phyloP scores from a whole-genome alignment of 2,797 vertebrate genomes.

The Spinibarbus caldwelli region DNA sequence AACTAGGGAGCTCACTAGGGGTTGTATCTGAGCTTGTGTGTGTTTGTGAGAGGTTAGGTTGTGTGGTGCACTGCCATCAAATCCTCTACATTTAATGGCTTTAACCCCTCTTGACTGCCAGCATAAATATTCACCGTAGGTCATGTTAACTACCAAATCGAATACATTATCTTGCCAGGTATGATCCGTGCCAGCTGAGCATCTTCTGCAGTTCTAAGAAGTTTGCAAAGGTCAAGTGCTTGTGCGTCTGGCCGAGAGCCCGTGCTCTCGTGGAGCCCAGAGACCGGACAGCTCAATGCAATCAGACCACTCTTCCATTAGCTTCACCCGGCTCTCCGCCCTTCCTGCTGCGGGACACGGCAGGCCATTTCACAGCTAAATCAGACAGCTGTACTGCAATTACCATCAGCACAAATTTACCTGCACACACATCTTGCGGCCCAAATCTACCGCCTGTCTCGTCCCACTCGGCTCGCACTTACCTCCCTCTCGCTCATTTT shows the following conservation, averaged over 20 bases:
- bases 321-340: constrained; percentile 46
- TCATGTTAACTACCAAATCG: constrained; percentile 59
- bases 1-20: background rate
- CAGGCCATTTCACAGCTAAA: constrained; percentile 64
- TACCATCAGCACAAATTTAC: constrained; percentile 63
- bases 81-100: constrained; percentile 43
- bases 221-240: constrained; percentile 69
- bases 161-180: constrained; percentile 61
- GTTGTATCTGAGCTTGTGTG: background rate
- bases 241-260: constrained; percentile 58
- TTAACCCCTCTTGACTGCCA: constrained; percentile 50
- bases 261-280: constrained; percentile 43
- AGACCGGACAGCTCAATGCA: constrained; percentile 43
- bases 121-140: constrained; percentile 54
- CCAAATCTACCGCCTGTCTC: constrained; percentile 7
- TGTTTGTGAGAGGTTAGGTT: constrained; percentile 18
- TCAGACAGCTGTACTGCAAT: constrained; percentile 65
- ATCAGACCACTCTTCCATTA: constrained; percentile 56
- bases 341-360: constrained; percentile 63
- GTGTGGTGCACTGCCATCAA: background rate
- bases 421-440: constrained; percentile 51
- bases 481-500: background rate
- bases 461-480: constrained; percentile 5
- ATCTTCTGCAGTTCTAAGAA: constrained; percentile 55
- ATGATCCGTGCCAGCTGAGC: constrained; percentile 43